Percentiles rank a stretch among this genome's conserved stretches.
Conservation (phyloP, 2,888 invertebrate species). For the Neoaliturus tenellus region DNA sequence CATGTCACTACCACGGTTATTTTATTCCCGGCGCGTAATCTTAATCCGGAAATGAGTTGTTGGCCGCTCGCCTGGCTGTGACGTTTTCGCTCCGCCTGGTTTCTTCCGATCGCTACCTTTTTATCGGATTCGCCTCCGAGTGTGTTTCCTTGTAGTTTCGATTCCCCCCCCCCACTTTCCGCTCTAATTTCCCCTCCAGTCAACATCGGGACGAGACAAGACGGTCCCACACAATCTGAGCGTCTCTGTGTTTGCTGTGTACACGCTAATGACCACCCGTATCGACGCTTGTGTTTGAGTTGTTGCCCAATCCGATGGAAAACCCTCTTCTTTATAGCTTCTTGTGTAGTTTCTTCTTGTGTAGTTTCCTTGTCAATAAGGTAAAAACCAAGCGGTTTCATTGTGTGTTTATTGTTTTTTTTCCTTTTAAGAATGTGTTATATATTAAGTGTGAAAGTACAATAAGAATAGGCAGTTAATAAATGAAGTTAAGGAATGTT, state of each 20-base stretch:
- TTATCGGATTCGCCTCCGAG: slow-evolving; percentile 49
- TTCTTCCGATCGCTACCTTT: slow-evolving; percentile 29
- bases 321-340: too few species aligned
- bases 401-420: too few species aligned
- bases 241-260: not conserved
- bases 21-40: slow-evolving; percentile 47
- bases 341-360: too few species aligned
- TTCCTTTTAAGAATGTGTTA: too few species aligned
- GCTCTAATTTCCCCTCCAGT: slow-evolving; percentile 50
- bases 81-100: slow-evolving; percentile 3
- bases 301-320: too few species aligned
- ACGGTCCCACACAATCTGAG: slow-evolving; percentile 2
- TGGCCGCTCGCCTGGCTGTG: slow-evolving; percentile 38
- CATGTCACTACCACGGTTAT: slow-evolving; percentile 44
- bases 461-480: too few species aligned
- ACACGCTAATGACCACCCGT: not conserved
- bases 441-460: too few species aligned
- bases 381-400: too few species aligned
- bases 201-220: slow-evolving; percentile 37
- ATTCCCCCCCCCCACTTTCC: not conserved
- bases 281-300: not conserved
- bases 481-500: too few species aligned
- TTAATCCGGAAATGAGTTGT: slow-evolving; percentile 53
- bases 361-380: too few species aligned
- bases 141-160: slow-evolving; percentile 53